A percentile compares a stretch with the other conserved stretches of the same genome.
These are phyloP conservation scores for Anthoscopus minutus DNA, from an alignment of 2,113 vertebrate species.

Conservation along the genomic window DNA sequence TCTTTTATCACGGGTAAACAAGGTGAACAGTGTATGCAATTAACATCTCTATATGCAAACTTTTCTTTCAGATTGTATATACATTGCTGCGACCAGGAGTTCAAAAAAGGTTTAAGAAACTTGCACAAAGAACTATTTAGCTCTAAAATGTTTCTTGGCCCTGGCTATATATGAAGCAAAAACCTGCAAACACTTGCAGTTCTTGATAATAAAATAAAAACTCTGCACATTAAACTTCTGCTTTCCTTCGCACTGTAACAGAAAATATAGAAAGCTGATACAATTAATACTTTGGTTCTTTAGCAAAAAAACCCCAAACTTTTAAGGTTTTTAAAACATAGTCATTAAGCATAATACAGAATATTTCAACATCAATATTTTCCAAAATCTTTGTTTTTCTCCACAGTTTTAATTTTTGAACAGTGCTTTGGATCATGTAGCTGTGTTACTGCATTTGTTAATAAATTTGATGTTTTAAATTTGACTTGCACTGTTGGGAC, in stretches of 20 bases:
- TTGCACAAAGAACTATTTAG: not conserved
- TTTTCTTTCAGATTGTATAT: not conserved
- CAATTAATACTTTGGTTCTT: not conserved
- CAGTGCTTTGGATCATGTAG: not conserved
- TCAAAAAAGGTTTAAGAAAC: not conserved
- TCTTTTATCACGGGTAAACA: not conserved
- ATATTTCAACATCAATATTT: not conserved
- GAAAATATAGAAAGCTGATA: not conserved
- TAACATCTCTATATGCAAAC: not conserved
- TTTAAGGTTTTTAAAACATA: not conserved
- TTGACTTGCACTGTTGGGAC: not conserved
- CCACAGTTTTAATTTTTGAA: not conserved
- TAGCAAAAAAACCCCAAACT: not conserved
- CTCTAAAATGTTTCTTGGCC: not conserved
- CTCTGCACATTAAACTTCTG: not conserved
- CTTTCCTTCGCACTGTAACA: not conserved
- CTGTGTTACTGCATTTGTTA: not conserved
- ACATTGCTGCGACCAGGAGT: not conserved
- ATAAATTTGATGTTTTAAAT: not conserved
- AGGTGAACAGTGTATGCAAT: not conserved
- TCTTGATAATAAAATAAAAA: not conserved
- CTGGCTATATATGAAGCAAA: not conserved
- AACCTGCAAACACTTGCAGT: not conserved
- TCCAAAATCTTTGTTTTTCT: not conserved
- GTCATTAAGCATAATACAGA: not conserved